Conservation (phyloP, 2,113 vertebrate species). For the Empidonax traillii region DNA sequence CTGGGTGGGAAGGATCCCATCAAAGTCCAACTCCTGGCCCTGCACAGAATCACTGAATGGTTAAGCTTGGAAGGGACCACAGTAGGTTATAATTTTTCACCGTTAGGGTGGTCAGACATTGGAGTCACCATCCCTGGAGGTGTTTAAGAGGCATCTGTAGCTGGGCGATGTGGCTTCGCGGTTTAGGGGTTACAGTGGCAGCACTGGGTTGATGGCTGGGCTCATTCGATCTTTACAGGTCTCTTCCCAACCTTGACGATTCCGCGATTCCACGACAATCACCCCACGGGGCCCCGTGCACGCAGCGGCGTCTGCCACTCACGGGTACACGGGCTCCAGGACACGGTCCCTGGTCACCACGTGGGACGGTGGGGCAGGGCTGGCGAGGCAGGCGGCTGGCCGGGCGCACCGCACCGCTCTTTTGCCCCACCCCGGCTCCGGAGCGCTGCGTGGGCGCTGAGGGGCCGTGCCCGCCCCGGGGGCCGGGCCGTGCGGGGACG, state of each 20-base stretch:
- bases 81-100: background rate
- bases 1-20: background rate
- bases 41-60: background rate
- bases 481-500: background rate
- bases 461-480: background rate
- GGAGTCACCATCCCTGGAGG: background rate
- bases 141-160: background rate
- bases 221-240: background rate
- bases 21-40: background rate
- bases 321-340: background rate
- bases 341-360: background rate
- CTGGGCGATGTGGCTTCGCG: background rate
- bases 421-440: too few species aligned
- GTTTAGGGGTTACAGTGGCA: background rate
- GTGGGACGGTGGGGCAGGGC: too few species aligned
- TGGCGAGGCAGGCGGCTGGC: too few species aligned
- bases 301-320: background rate
- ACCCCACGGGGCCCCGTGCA: too few species aligned
- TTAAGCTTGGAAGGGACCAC: background rate
- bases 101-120: background rate
- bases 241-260: background rate
- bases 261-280: accelerated
- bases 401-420: background rate
- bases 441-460: too few species aligned
- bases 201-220: background rate